Conservation (phyloP, 2,113 vertebrate species). For the Eretmochelys imbricata region DNA sequence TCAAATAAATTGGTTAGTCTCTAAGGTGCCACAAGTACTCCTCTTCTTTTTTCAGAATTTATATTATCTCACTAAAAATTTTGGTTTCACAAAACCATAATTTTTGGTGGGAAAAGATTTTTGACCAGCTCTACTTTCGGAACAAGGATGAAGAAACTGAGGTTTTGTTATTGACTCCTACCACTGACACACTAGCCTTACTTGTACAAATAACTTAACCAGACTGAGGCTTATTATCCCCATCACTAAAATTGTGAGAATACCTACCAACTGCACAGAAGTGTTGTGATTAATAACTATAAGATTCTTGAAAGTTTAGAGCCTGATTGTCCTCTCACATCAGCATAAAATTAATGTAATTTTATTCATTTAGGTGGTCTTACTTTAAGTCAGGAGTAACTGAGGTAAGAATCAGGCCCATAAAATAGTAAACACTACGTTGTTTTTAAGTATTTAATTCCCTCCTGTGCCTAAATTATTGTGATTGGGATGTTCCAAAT, state of each 20-base stretch:
- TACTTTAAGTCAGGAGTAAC: neutral
- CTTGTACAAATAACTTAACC: conserved; percentile 54
- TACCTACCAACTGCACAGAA: conserved; percentile 32
- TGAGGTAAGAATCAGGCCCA: neutral
- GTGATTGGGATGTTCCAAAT: neutral
- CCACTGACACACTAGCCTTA: conserved; percentile 51
- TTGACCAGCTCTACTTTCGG: neutral
- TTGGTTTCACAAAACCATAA: neutral
- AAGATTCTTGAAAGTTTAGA: neutral
- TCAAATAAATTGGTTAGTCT: too few species aligned
- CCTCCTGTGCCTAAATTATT: conserved; percentile 4
- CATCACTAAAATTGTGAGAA: conserved; percentile 41
- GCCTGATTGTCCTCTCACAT: neutral
- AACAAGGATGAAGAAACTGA: neutral
- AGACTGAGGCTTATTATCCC: conserved; percentile 32
- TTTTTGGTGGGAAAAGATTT: neutral
- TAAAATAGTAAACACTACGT: neutral
- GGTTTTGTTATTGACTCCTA: conserved; percentile 24
- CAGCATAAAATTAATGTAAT: neutral
- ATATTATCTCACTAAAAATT: neutral
- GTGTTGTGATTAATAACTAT: conserved; percentile 23
- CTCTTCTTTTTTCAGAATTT: neutral
- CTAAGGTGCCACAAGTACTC: too few species aligned
- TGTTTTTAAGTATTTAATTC: conserved; percentile 17
- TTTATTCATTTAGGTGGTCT: neutral